A percentile compares a stretch with the other conserved stretches of the same genome.
Conservation (phyloP, 2,113 vertebrate genomes). For the Orthonyx spaldingii region DNA sequence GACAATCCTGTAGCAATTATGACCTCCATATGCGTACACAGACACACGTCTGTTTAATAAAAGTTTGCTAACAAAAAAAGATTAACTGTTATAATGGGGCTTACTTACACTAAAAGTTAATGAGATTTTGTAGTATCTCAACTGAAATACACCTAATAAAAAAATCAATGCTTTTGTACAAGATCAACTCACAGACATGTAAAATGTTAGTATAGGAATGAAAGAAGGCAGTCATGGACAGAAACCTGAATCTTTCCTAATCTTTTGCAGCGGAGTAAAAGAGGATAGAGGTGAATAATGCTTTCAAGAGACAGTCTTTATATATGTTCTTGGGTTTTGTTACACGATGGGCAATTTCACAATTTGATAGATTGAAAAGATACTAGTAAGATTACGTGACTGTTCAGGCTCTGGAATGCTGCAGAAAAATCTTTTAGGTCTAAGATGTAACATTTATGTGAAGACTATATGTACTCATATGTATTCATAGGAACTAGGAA, state of each 20-base stretch:
- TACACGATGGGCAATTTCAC: neutral
- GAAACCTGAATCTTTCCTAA: neutral
- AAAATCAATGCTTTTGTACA: neutral
- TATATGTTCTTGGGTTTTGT: neutral
- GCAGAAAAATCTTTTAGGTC: neutral
- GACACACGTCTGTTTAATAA: neutral
- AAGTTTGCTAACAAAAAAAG: neutral
- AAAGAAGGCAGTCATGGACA: neutral
- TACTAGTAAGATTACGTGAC: neutral
- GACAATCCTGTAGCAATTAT: neutral
- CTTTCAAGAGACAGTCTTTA: neutral
- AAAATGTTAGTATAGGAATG: neutral
- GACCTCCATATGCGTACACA: neutral
- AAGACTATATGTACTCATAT: neutral
- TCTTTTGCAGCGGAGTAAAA: neutral
- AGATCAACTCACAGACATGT: neutral
- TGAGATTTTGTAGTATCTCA: neutral
- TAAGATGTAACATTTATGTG: neutral
- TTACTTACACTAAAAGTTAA: neutral
- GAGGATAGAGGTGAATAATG: neutral
- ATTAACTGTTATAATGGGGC: neutral
- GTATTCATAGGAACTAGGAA: neutral
- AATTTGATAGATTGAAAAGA: neutral
- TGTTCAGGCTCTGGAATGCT: neutral
- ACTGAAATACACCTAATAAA: neutral